Evolutionary conservation across 2,797 vertebrate genomes (phyloP), one percentile per base, ranked within the genome.

Genomic region (Hoplostethus mediterraneus): DNA sequence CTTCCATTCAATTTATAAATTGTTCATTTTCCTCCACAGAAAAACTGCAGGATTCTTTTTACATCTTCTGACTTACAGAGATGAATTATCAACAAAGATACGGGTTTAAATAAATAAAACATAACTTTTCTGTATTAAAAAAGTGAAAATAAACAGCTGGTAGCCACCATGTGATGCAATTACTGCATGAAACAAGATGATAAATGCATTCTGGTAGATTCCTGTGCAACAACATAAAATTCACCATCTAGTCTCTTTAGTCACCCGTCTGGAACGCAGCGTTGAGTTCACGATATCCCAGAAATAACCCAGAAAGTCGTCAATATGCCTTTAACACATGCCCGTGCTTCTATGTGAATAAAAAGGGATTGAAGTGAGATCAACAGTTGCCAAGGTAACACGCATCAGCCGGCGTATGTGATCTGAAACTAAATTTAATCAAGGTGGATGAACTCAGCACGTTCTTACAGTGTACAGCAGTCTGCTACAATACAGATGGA

Each of bases 361-460:
- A 82, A 76, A 62, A 69, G 42, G 71, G 74, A 67, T 21, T 85
- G 86, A 85, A 75, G 82, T 77, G 90, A 81, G 82, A 90, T 87
- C 83, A 87, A 87, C 86, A 75, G 90, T 92, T 91, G 78, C 89
- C 88, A 88, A 55, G 90, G 90, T 87, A 91, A 90, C 90, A 70
- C 77, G 82, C 57, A 61, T 83, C 78, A 54, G 63, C 80, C 67
- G 40, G 61, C 81, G 71, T 79, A 80, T 90, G 89, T 88, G 88
- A 90, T 90, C 82, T 80, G 90, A 73, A 87, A 81, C 82, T 88
- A 76, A 86, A 91, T 90, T 82, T 78, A 82, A 87, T 90, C 80
- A 90, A 86, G 83, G 83, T 87, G 79, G 70, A 69, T 77, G 76
- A 85, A 91, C 84, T 83, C 82, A 67, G 44, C 33, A 36, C 68